A percentile compares a stretch with the other conserved stretches of the same genome.
These are phyloP conservation scores for Pelochelys cantorii DNA, from an alignment of 2,797 vertebrate genomes.

Conservation along the genomic window DNA sequence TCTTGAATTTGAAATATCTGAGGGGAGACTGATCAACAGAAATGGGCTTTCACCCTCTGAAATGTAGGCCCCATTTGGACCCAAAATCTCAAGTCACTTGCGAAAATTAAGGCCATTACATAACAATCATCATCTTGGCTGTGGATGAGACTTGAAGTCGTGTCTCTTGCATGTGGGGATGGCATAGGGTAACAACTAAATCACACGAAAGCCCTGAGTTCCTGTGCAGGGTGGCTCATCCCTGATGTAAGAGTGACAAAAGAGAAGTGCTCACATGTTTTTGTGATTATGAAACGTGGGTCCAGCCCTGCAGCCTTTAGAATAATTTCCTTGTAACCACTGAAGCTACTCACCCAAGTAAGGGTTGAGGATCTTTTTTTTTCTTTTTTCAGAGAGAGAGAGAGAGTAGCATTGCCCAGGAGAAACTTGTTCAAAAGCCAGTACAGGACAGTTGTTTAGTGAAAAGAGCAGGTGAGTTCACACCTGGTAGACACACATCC, in stretches of 20 bases:
- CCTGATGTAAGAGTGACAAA: background rate
- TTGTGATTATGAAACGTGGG: background rate
- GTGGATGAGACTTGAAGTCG: background rate
- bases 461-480: background rate
- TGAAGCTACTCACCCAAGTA: background rate
- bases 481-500: background rate
- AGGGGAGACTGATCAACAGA: background rate
- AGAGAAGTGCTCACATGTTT: background rate
- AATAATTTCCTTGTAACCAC: background rate
- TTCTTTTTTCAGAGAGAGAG: background rate
- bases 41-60: background rate
- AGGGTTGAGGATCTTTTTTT: background rate
- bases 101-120: background rate
- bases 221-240: background rate
- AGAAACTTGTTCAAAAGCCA: background rate
- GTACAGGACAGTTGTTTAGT: background rate
- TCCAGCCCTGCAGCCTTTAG: background rate
- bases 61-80: background rate
- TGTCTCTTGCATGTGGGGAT: too few relatives aligned
- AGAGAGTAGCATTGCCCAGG: background rate
- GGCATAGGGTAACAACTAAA: background rate
- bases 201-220: background rate
- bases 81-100: background rate
- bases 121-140: background rate
- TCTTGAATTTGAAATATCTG: background rate